A percentile compares a stretch with the other conserved stretches of the same genome.
Evolutionary conservation across 2,888 invertebrate species (phyloP).

Genomic region (Drosophila peninsularis): DNA sequence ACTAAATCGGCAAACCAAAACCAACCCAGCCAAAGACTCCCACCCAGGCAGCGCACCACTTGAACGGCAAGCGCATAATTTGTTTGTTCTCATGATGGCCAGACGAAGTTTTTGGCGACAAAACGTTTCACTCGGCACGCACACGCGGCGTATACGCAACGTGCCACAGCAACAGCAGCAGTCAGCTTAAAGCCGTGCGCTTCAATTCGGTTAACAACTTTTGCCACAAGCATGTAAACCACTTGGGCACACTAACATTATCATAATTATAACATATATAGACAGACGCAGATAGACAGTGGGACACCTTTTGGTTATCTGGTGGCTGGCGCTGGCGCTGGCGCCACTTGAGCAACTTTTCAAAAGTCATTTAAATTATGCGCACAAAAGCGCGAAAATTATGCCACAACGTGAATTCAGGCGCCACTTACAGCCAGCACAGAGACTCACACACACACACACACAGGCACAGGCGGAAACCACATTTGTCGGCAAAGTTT

Average conservation of each 20-base stretch:
- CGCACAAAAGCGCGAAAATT: conserved; percentile 77
- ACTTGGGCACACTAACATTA: conserved; percentile 77
- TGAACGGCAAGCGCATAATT: conserved; percentile 48
- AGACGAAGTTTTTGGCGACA: conserved; percentile 46
- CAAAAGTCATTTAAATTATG: conserved; percentile 80
- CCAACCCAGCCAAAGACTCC: conserved; percentile 1
- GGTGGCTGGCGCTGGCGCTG: conserved; percentile 33
- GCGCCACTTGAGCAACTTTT: conserved; percentile 73
- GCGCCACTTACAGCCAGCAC: conserved; percentile 72
- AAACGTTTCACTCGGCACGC: conserved; percentile 50
- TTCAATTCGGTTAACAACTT: conserved; percentile 45
- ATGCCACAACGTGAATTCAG: conserved; percentile 72
- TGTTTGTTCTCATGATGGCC: conserved; percentile 56
- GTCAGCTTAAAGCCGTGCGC: conserved; percentile 37
- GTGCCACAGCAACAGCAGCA: conserved; percentile 1
- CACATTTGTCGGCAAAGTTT: conserved; percentile 74
- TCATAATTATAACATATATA: conserved; percentile 70
- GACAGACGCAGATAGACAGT: conserved; percentile 23
- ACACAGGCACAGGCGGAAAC: conserved; percentile 53
- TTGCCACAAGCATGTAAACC: conserved; percentile 61
- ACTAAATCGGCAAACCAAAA: too few relatives aligned
- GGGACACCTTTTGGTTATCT: conserved; percentile 62
- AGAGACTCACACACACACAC: conserved; percentile 8
- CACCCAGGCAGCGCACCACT: conserved; percentile 24
- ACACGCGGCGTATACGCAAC: conserved; percentile 61